These are phyloP conservation scores for Diaprepes abbreviatus DNA, from an alignment of 2,888 invertebrate genomes.

Conservation along the genomic window DNA sequence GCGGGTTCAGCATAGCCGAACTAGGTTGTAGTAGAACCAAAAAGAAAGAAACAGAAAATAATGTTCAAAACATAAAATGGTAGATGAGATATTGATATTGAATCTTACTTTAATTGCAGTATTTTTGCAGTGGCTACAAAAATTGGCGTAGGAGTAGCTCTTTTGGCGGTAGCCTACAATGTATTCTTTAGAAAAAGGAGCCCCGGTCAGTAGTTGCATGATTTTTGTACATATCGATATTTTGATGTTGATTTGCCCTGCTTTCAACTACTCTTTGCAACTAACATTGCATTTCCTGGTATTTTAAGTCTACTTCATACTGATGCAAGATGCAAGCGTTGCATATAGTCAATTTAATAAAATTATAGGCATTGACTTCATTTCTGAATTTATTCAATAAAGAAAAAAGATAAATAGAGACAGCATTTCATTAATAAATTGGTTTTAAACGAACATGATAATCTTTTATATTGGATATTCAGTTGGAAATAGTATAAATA, in stretches of 20 bases:
- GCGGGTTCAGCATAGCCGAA: no score
- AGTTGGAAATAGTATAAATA: no score
- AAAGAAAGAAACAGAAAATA: no score
- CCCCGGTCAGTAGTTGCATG: constrained; percentile 76
- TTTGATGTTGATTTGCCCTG: constrained; percentile 52
- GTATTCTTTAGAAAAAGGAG: constrained; percentile 85
- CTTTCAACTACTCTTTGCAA: constrained; percentile 55
- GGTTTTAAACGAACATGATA: no score
- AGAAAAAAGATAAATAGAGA: no score
- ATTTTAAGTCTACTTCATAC: constrained; percentile 44
- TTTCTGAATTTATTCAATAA: no score
- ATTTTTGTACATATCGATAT: constrained; percentile 43
- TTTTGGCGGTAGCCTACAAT: constrained; percentile 87
- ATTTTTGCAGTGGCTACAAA: constrained; percentile 89
- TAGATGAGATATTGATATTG: no score
- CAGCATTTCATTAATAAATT: no score
- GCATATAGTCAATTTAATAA: background rate
- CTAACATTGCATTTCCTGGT: constrained; percentile 67
- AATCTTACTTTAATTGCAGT: constrained; percentile 20
- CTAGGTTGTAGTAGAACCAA: no score
- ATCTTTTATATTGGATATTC: no score
- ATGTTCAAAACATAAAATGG: no score
- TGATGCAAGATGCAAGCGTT: constrained; percentile 11
- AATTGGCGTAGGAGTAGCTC: constrained; percentile 86
- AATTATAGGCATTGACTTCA: no score